Evolutionary conservation across 2,113 vertebrate species (phyloP).

Genomic region (Corythaixoides concolor): DNA sequence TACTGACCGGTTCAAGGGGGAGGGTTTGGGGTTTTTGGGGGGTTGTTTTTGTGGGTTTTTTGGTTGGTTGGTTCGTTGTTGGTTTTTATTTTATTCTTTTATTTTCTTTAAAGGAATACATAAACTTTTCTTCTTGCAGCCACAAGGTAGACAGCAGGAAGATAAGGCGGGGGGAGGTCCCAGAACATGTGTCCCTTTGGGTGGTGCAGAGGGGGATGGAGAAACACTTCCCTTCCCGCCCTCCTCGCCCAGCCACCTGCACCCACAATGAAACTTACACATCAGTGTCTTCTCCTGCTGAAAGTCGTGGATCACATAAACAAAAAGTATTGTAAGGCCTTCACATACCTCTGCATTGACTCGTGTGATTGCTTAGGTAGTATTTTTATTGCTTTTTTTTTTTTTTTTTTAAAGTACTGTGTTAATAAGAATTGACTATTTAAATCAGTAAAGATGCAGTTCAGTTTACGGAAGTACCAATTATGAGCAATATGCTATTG

Average conservation of each 20-base stretch:
- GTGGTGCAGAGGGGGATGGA: neutral
- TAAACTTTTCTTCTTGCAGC: neutral
- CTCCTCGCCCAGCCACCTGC: neutral
- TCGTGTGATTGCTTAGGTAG: neutral
- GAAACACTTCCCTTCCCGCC: neutral
- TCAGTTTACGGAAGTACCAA: neutral
- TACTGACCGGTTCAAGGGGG: neutral
- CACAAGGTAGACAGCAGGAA: accelerated
- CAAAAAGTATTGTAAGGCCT: neutral
- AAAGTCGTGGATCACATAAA: neutral
- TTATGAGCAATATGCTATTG: neutral
- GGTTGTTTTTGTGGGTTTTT: neutral
- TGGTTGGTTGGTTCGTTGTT: neutral
- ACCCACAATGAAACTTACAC: neutral
- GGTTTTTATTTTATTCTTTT: neutral
- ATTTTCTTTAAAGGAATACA: neutral
- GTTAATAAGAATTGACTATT: conserved; percentile 10
- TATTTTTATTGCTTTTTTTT: neutral
- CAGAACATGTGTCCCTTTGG: too few species aligned
- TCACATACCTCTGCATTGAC: neutral
- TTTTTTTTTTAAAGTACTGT: neutral
- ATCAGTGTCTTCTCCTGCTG: neutral
- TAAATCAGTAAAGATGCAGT: neutral
- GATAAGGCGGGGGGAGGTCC: too few species aligned
- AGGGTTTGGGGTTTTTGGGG: too few species aligned